Evolutionary conservation across 2,113 vertebrate species (phyloP).

Genomic region (Archilochus colubris): DNA sequence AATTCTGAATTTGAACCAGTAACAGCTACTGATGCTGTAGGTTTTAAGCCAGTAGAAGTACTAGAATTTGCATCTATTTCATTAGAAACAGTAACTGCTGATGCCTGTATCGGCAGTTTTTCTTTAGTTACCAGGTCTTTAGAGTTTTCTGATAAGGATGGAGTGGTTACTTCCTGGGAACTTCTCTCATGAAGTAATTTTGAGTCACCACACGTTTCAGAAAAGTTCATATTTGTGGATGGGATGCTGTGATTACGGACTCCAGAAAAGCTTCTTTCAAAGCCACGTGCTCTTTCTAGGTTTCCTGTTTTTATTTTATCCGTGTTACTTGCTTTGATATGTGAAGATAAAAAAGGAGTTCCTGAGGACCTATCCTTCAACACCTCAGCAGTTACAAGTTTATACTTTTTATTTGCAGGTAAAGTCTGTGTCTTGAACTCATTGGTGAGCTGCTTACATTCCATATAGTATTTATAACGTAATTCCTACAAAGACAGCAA

Average conservation of each 20-base stretch:
- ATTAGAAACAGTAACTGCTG: not conserved
- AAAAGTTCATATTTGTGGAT: not conserved
- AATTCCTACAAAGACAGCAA: slow-evolving; percentile 57
- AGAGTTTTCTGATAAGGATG: not conserved
- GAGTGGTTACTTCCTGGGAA: not conserved
- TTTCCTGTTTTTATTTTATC: not conserved
- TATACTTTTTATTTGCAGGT: slow-evolving; percentile 15
- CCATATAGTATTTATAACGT: slow-evolving; percentile 62
- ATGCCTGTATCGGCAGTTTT: not conserved
- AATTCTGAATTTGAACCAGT: not conserved
- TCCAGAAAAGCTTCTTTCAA: not conserved
- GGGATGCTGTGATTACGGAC: not conserved
- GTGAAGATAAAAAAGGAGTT: not conserved
- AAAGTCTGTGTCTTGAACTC: slow-evolving; percentile 5
- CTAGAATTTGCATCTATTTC: not conserved
- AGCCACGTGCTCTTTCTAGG: not conserved
- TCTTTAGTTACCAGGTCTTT: not conserved
- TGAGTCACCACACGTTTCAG: not conserved
- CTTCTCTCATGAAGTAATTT: not conserved
- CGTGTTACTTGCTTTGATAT: not conserved
- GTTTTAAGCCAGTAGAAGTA: not conserved
- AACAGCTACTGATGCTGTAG: not conserved
- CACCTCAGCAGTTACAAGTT: not conserved
- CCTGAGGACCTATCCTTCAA: not conserved
- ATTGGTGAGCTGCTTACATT: not conserved